Evolutionary conservation across 2,888 invertebrate species (phyloP).

Genomic region (Fabriciana adippe): DNA sequence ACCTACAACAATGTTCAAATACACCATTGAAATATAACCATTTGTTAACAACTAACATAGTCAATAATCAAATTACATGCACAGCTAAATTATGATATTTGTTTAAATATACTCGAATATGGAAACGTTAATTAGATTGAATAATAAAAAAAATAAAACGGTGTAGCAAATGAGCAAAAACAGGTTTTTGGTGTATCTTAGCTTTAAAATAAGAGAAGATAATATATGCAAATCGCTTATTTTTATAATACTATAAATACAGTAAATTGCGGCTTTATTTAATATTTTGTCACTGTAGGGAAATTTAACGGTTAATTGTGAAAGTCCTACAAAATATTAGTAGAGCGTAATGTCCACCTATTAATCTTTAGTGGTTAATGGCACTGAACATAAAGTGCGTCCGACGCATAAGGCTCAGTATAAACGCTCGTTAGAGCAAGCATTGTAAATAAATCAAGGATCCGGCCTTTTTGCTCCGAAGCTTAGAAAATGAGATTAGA

Average conservation of each 20-base stretch:
- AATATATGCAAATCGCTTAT: conserved; percentile 19
- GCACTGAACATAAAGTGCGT: conserved; percentile 42
- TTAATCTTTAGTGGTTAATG: conserved; percentile 46
- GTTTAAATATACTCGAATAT: too few species aligned
- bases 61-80: too few species aligned
- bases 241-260: conserved; percentile 46
- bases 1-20: neutral
- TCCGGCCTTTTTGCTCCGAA: conserved; percentile 59
- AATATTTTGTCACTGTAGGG: conserved; percentile 45
- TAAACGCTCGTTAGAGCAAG: conserved; percentile 61
- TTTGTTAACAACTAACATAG: conserved; percentile 1
- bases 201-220: neutral
- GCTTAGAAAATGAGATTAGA: conserved; percentile 73
- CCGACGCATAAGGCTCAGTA: conserved; percentile 54
- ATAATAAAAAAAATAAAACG: conserved; percentile 5
- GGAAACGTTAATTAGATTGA: neutral
- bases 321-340: conserved; percentile 36
- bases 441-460: conserved; percentile 68
- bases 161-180: conserved; percentile 7
- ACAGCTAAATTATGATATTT: too few species aligned
- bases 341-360: conserved; percentile 40
- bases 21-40: conserved; percentile 11
- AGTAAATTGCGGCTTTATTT: conserved; percentile 44
- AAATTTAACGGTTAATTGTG: conserved; percentile 48
- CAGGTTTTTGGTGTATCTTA: neutral